These are phyloP conservation scores for Peromyscus attwateri DNA, from an alignment of 2,797 vertebrate species.

Conservation along the genomic window DNA sequence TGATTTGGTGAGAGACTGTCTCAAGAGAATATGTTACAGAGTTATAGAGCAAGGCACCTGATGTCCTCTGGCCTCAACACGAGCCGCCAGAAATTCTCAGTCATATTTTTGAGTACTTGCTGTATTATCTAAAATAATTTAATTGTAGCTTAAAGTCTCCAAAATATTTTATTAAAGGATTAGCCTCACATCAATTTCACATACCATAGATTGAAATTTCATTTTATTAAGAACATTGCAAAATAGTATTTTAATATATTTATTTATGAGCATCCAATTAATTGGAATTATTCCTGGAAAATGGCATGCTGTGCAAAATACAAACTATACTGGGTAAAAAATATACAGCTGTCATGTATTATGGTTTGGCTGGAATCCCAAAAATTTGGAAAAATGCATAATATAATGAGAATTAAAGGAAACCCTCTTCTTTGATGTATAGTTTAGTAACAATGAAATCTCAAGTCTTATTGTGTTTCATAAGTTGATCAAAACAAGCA, in stretches of 20 bases:
- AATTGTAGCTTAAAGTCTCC: neutral
- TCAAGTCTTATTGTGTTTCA: neutral
- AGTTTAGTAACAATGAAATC: neutral
- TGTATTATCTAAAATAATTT: constrained; percentile 1
- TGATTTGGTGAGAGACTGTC: neutral
- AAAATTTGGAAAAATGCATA: neutral
- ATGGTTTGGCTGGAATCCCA: neutral
- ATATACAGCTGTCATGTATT: neutral
- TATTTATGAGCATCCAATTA: neutral
- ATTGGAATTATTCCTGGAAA: neutral
- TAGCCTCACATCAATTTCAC: neutral
- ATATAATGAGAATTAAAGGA: neutral
- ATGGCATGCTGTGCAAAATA: neutral
- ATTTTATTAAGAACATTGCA: neutral
- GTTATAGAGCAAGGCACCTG: neutral
- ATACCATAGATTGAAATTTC: neutral
- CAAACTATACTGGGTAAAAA: neutral
- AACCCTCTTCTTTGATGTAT: neutral
- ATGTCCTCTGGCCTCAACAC: neutral
- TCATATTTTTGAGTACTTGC: neutral
- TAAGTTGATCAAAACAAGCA: neutral
- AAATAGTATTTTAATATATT: neutral
- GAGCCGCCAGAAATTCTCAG: neutral
- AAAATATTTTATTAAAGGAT: constrained; percentile 1
- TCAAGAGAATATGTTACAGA: neutral